Percentiles rank a stretch among this genome's conserved stretches.
Evolutionary conservation across 2,888 invertebrate species (phyloP).

Genomic region (Chorisops tibialis): DNA sequence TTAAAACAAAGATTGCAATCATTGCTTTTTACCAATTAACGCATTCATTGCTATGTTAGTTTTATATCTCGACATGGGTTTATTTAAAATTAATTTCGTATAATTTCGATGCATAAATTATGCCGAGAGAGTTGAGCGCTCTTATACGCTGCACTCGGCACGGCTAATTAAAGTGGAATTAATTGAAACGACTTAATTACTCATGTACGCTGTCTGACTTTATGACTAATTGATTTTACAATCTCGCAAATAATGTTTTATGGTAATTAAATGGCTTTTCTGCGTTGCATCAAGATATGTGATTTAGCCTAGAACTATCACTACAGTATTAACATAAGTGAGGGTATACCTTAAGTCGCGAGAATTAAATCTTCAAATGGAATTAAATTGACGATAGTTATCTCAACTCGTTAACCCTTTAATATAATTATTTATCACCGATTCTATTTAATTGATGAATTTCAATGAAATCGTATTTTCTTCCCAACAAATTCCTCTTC

Average conservation of each 20-base stretch:
- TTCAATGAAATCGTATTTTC: no score
- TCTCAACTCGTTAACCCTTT: no score
- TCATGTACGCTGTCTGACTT: conserved; percentile 27
- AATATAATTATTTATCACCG: no score
- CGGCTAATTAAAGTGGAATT: conserved; percentile 25
- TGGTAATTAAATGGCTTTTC: conserved; percentile 6
- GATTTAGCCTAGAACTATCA: no score
- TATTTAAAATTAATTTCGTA: conserved; percentile 24
- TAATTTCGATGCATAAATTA: conserved; percentile 25
- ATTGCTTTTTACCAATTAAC: conserved; percentile 11
- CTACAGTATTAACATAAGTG: no score
- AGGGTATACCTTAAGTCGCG: no score
- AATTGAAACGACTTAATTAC: conserved; percentile 29
- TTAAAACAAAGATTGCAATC: no score
- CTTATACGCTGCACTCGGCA: background rate
- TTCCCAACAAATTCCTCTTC: no score
- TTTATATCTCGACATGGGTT: conserved; percentile 16
- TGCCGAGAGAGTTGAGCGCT: conserved; percentile 4
- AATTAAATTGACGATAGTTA: no score
- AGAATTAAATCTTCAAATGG: no score
- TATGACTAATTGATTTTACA: conserved; percentile 28
- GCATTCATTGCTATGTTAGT: conserved; percentile 10
- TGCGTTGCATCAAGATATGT: no score
- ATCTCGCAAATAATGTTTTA: conserved; percentile 17
- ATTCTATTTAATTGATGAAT: no score